phyloP scores from a whole-genome alignment of 2,113 vertebrate species.

The Dendrocopos noguchii region DNA sequence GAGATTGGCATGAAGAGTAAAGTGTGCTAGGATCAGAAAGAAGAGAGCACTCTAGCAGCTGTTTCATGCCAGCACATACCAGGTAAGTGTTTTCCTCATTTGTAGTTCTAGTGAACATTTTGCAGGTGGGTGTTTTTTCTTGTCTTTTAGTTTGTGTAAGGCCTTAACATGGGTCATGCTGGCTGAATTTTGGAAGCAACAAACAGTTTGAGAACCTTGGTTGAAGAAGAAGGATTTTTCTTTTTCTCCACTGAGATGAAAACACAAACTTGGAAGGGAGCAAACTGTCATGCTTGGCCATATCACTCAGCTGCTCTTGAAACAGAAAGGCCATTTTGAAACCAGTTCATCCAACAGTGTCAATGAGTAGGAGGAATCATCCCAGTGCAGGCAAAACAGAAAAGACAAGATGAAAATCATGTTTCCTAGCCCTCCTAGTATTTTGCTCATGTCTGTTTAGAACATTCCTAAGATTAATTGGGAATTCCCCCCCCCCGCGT shows the following conservation, averaged over 20 bases:
- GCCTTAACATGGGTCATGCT: not conserved
- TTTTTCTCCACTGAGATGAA: constrained; percentile 29
- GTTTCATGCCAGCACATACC: not conserved
- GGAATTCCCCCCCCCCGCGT: not conserved
- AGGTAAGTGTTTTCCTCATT: not conserved
- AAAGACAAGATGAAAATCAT: not conserved
- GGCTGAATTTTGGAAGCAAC: constrained; percentile 19
- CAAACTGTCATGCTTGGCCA: not conserved
- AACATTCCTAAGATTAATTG: not conserved
- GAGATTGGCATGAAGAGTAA: not conserved
- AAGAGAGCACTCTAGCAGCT: not conserved
- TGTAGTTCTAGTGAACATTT: not conserved
- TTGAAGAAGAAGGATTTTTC: not conserved
- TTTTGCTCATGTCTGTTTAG: not conserved
- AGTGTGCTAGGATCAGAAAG: constrained; percentile 18
- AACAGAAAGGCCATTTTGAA: constrained; percentile 22
- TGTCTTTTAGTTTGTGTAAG: not conserved
- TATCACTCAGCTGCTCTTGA: not conserved
- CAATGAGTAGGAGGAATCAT: not conserved
- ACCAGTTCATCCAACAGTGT: constrained; percentile 17
- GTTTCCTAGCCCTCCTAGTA: not conserved
- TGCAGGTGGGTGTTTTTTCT: not conserved
- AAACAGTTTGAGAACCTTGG: constrained; percentile 24
- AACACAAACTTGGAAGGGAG: constrained; percentile 1
- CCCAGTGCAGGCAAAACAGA: not conserved